A percentile compares a stretch with the other conserved stretches of the same genome.
phyloP scores from a whole-genome alignment of 1,140 invertebrate species.

The Conus ventricosus region DNA sequence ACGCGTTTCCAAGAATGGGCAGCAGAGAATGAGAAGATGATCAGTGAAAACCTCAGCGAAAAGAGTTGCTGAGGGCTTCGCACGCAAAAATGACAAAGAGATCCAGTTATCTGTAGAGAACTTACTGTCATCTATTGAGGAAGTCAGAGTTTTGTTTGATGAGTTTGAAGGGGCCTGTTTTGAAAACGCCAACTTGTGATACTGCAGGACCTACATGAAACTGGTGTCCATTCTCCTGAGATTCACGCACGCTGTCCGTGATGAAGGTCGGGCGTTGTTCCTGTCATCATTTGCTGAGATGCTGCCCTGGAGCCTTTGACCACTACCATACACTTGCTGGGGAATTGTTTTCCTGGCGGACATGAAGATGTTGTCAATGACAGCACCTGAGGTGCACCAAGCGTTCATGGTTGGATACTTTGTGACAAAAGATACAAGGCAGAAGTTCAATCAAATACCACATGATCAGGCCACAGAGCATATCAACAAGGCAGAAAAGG shows the following conservation, averaged over 20 bases:
- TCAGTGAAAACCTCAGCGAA: not conserved
- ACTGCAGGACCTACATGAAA: not conserved
- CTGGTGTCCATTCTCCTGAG: not conserved
- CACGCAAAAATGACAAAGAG: not conserved
- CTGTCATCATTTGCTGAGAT: constrained; percentile 12
- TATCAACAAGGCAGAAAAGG: not conserved
- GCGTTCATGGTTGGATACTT: not conserved
- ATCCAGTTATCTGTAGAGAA: not conserved
- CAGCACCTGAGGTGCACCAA: not conserved
- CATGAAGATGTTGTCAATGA: not conserved
- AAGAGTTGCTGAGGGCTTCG: not conserved
- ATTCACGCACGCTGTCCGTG: not conserved
- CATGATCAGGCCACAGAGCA: not conserved
- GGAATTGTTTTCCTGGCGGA: constrained; percentile 10
- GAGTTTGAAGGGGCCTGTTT: not conserved
- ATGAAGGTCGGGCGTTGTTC: not conserved
- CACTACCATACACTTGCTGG: not conserved
- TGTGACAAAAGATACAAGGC: not conserved
- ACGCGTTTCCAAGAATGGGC: not conserved
- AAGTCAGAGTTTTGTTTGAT: not conserved
- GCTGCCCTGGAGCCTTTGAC: not conserved
- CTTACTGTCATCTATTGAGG: not conserved
- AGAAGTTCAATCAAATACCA: not conserved
- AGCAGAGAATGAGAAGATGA: not conserved
- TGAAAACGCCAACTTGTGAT: not conserved